Base-by-base conservation (phyloP, 2,113 vertebrate genomes). In the Archilochus colubris region DNA sequence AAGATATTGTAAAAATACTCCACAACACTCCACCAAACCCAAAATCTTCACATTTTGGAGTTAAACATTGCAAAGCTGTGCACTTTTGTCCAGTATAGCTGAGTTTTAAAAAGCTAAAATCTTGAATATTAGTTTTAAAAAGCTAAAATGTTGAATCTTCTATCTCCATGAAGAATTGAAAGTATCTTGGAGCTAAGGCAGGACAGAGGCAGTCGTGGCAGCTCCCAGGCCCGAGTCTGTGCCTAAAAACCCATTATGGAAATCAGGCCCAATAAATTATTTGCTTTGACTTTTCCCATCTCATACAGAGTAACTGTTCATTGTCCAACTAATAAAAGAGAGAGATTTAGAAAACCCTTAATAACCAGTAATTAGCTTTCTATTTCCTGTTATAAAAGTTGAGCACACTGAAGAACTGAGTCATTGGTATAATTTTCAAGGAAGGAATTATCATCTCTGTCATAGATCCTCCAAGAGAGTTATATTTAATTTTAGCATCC, bases 381-480 rank as follows among this genome's bases (percentile, higher is more conserved):
- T 98, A 97, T 97, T 98, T 98, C 97, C 97, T 98, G 96, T 95
- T 97, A 97, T 95, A 98, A 98, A 98, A 97, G 96, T 89, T 97
- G 97, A 97, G 86, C 92, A 86, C 95, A 94, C 76, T 70, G 81
- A 95, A 94, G 82, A 95, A 95, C 93, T 95, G 92, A 97, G 95
- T 96, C 95, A 95, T 76, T 89, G 43, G 72, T 86, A 67, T 82
- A 33, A 81, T 95, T 88, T 95, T 95, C 77, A 96, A 95, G 86
- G 85, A 91, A 96, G 76, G 95, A 95, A 91, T 95, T 97, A 88
- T 88, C 74, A 70, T 88, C 93, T 97, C 53, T 64, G 44, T 93
- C 95, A 67, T 57, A 64, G 89, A 91, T 91, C 78, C 82, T 93
- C 91, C 92, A 93, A 96, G 90, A 81, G 82, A 90, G 50, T 57